Evolutionary conservation across 2,113 vertebrate genomes (phyloP).

Genomic region (Prionailurus bengalensis): DNA sequence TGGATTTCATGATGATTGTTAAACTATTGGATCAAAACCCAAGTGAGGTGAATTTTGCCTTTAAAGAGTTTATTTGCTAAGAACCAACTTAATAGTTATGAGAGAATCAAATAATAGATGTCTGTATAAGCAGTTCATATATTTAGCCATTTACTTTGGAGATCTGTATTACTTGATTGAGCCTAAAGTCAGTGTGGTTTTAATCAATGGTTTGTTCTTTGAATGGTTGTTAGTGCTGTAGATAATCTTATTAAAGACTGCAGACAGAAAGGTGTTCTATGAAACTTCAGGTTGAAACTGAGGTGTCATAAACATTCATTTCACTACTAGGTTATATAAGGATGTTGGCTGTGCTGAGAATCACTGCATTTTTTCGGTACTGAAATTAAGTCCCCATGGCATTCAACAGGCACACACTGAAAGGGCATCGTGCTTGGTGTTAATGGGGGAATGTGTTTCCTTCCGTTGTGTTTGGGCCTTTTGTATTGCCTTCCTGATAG

Average conservation of each 20-base stretch:
- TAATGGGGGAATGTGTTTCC: slow-evolving; percentile 85
- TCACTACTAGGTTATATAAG: slow-evolving; percentile 86
- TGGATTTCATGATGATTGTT: slow-evolving; percentile 92
- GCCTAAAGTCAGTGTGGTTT: slow-evolving; percentile 85
- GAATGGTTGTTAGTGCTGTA: slow-evolving; percentile 86
- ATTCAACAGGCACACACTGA: slow-evolving; percentile 82
- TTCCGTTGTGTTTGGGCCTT: slow-evolving; percentile 87
- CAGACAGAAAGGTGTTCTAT: slow-evolving; percentile 82
- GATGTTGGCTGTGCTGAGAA: slow-evolving; percentile 86
- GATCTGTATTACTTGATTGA: slow-evolving; percentile 80
- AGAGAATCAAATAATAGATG: slow-evolving; percentile 83
- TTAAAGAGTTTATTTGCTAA: slow-evolving; percentile 89
- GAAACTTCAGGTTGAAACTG: slow-evolving; percentile 83
- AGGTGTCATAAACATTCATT: slow-evolving; percentile 81
- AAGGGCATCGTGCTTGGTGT: slow-evolving; percentile 86
- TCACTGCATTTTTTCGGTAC: slow-evolving; percentile 82
- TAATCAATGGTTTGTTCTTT: slow-evolving; percentile 87
- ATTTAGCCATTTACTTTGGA: slow-evolving; percentile 83
- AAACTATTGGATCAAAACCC: slow-evolving; percentile 94
- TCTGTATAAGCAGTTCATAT: slow-evolving; percentile 84
- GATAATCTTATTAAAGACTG: slow-evolving; percentile 85
- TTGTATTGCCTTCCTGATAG: slow-evolving; percentile 87
- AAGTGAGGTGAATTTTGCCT: slow-evolving; percentile 92
- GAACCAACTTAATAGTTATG: slow-evolving; percentile 85
- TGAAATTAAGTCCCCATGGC: slow-evolving; percentile 73